A percentile compares a stretch with the other conserved stretches of the same genome.
phyloP scores from a whole-genome alignment of 2,797 vertebrate genomes.

The Manis crassicaudata region DNA sequence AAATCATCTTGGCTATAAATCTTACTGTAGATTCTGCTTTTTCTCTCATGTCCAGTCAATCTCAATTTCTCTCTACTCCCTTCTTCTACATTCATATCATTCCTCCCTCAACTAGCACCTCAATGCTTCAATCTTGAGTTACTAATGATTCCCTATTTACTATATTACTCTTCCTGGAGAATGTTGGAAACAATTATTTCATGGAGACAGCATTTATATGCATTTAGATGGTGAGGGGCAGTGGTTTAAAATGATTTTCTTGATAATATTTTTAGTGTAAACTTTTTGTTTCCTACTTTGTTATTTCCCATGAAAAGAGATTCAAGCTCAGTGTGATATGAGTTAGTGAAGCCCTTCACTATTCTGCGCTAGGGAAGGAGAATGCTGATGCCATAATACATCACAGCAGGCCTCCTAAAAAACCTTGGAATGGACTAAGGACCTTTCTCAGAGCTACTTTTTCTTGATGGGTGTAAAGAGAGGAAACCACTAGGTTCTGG shows the following conservation, averaged over 20 bases:
- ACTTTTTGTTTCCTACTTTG: background rate
- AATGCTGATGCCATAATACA: too few relatives aligned
- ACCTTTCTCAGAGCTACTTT: background rate
- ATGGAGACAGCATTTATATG: background rate
- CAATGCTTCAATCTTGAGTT: background rate
- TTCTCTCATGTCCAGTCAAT: background rate
- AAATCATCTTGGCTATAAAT: background rate
- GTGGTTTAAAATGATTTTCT: background rate
- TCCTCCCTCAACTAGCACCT: background rate
- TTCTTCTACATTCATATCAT: background rate
- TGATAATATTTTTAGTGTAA: background rate
- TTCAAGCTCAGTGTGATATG: background rate
- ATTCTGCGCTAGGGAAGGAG: background rate
- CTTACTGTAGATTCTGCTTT: background rate
- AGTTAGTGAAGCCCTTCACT: background rate
- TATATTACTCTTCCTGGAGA: background rate
- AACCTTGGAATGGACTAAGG: background rate
- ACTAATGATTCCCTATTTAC: background rate
- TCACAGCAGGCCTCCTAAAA: background rate
- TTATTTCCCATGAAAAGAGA: background rate
- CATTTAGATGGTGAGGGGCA: background rate
- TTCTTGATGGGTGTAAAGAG: background rate
- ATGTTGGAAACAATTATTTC: background rate
- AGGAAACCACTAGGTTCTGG: background rate
- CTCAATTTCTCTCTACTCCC: background rate